Conservation (phyloP, 2,113 vertebrate species). For the Grantiella picta region DNA sequence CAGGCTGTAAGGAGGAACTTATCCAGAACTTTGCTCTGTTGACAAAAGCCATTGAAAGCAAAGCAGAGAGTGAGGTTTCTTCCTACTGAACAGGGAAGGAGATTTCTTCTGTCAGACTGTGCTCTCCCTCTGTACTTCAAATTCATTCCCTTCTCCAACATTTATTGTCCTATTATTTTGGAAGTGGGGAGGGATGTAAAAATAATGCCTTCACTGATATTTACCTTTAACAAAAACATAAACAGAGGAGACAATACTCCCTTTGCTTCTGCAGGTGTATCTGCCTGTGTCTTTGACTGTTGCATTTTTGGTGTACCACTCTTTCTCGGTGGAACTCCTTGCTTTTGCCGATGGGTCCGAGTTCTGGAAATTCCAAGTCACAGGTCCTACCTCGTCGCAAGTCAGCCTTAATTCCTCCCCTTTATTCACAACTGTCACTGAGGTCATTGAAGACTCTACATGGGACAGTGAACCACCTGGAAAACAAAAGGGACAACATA, state of each 20-base stretch:
- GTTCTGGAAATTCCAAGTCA: slow-evolving; percentile 71
- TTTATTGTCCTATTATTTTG: neutral
- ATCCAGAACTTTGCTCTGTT: neutral
- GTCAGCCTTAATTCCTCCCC: slow-evolving; percentile 59
- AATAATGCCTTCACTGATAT: neutral
- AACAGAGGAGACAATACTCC: slow-evolving; percentile 72
- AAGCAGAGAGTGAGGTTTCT: neutral
- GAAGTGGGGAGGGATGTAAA: neutral
- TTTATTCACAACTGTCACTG: slow-evolving; percentile 35
- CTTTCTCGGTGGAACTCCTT: neutral
- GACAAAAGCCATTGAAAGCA: neutral
- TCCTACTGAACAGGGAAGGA: neutral
- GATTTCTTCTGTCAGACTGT: neutral
- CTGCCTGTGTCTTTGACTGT: slow-evolving; percentile 73
- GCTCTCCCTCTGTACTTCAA: neutral
- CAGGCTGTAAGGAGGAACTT: neutral
- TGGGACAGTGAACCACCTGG: slow-evolving; percentile 60
- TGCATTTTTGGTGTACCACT: slow-evolving; percentile 53
- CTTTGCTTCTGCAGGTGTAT: slow-evolving; percentile 82
- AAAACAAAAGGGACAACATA: slow-evolving; percentile 1
- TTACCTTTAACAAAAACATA: slow-evolving; percentile 95
- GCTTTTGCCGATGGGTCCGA: neutral
- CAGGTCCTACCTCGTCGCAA: slow-evolving; percentile 23
- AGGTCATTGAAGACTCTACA: neutral
- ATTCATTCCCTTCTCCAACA: neutral